Conservation (phyloP, 2,113 vertebrate genomes). For the Vidua macroura region DNA sequence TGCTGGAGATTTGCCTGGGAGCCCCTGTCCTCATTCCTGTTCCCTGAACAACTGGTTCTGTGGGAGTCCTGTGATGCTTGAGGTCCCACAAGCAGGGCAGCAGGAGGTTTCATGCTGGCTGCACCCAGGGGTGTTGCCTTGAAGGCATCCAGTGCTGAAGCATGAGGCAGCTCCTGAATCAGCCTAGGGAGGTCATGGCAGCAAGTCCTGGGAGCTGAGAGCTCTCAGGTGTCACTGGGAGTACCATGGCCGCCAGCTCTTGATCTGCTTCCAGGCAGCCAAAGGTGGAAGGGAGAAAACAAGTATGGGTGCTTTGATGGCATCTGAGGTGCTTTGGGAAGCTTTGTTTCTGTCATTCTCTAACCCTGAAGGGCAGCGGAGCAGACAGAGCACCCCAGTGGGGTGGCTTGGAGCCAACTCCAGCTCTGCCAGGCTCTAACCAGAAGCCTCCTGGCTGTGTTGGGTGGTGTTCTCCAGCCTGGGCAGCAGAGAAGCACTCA, state of each 20-base stretch:
- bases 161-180: background rate
- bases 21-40: fast-evolving
- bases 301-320: background rate
- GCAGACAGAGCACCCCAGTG: background rate
- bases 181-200: background rate
- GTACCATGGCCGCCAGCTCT: background rate
- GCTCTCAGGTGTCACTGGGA: background rate
- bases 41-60: fast-evolving
- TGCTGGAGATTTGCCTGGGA: background rate
- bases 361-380: background rate
- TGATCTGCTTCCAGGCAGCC: background rate
- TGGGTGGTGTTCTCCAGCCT: background rate
- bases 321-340: background rate
- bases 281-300: background rate
- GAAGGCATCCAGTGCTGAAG: background rate
- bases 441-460: background rate
- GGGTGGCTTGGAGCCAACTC: background rate
- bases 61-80: fast-evolving
- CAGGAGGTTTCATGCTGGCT: background rate
- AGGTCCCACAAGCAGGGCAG: background rate
- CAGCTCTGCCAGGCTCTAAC: background rate
- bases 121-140: background rate
- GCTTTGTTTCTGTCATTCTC: background rate
- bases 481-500: background rate
- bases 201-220: fast-evolving